Percentiles rank a stretch among this genome's conserved stretches.
Evolutionary conservation across 2,113 vertebrate species (phyloP).

Genomic region (Ornithorhynchus anatinus): DNA sequence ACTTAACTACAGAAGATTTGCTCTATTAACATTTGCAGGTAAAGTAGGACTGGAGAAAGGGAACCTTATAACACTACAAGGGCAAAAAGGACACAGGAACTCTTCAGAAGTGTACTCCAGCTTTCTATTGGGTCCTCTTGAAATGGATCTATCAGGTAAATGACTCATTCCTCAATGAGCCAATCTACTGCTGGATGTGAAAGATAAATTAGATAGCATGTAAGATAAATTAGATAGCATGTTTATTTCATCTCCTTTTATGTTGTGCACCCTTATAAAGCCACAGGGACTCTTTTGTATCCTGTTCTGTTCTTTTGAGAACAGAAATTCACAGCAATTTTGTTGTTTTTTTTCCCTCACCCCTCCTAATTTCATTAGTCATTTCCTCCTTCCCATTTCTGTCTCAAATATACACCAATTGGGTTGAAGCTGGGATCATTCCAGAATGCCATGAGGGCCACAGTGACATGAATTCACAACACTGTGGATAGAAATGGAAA

Average conservation of each 20-base stretch:
- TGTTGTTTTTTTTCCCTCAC: constrained; percentile 36
- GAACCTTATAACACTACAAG: too few species aligned
- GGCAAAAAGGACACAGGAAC: too few species aligned
- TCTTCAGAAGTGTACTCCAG: too few species aligned
- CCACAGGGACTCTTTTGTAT: constrained; percentile 13
- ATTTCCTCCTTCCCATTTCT: constrained; percentile 47
- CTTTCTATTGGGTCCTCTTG: too few species aligned
- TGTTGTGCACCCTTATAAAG: constrained; percentile 1
- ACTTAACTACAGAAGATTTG: too few species aligned
- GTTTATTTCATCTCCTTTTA: constrained; percentile 31
- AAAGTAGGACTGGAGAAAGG: too few species aligned
- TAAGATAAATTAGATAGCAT: background rate
- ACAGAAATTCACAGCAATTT: constrained; percentile 52
- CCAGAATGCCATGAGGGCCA: constrained; percentile 55
- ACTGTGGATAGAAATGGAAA: constrained; percentile 40
- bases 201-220: background rate
- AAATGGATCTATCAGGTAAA: constrained; percentile 1
- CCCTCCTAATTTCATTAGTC: constrained; percentile 52
- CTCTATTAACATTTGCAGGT: too few species aligned
- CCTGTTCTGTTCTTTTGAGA: constrained; percentile 28
- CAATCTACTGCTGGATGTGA: background rate
- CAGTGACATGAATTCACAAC: constrained; percentile 37
- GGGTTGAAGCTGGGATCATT: constrained; percentile 37
- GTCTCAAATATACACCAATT: constrained; percentile 52
- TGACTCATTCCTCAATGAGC: background rate